phyloP scores from a whole-genome alignment of 2,113 vertebrate genomes.

The Sander vitreus region DNA sequence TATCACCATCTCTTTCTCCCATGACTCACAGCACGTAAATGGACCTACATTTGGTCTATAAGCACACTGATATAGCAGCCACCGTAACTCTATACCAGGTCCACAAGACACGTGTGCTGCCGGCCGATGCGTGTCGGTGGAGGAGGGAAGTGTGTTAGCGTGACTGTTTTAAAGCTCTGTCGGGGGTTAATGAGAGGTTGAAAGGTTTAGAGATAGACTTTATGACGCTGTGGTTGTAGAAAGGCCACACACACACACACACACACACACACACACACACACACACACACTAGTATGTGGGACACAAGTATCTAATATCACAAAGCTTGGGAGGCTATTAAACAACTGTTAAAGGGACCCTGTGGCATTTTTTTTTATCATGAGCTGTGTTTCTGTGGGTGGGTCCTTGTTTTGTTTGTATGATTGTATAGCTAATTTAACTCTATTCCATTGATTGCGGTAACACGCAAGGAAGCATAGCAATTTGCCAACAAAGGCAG shows the following conservation, averaged over 20 bases:
- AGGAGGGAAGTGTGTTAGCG: conserved; percentile 22
- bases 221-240: conserved; percentile 30
- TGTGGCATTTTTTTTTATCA: not conserved
- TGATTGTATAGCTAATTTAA: no score
- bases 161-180: conserved; percentile 60
- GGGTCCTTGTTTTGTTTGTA: no score
- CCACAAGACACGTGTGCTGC: conserved; percentile 24
- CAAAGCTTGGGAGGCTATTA: not conserved
- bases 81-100: conserved; percentile 42
- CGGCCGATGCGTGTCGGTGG: not conserved
- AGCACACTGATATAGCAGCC: conserved; percentile 37
- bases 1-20: conserved; percentile 32
- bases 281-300: not conserved
- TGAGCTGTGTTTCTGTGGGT: no score
- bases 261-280: not conserved
- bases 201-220: conserved; percentile 57
- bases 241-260: conserved; percentile 7
- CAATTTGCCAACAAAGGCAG: not conserved
- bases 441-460: no score
- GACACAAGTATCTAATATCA: conserved; percentile 13
- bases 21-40: conserved; percentile 31
- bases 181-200: conserved; percentile 48
- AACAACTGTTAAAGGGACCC: not conserved
- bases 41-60: conserved; percentile 25
- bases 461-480: not conserved